A percentile compares a stretch with the other conserved stretches of the same genome.
phyloP scores from a whole-genome alignment of 2,113 vertebrate genomes.

The Lepidothrix coronata region DNA sequence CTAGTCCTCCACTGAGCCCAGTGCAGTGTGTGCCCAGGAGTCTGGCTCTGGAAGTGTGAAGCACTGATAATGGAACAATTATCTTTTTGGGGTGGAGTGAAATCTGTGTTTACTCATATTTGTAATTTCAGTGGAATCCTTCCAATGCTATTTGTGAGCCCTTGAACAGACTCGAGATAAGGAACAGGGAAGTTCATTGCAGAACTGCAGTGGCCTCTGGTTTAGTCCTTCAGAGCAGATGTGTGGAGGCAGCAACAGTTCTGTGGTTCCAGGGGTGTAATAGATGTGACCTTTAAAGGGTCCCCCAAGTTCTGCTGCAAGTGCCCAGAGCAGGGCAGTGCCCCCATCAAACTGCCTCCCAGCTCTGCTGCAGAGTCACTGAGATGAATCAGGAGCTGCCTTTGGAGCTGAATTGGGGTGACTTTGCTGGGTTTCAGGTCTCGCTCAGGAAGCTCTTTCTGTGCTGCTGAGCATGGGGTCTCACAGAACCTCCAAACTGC shows the following conservation, averaged over 20 bases:
- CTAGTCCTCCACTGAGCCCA: background rate
- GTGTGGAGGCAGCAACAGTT: background rate
- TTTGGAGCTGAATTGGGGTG: background rate
- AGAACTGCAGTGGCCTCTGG: background rate
- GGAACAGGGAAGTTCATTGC: background rate
- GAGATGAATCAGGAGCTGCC: background rate
- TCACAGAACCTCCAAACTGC: background rate
- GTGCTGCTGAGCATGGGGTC: background rate
- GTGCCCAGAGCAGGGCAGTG: background rate
- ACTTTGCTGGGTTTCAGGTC: background rate
- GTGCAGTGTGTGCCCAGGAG: background rate
- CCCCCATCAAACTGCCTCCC: background rate
- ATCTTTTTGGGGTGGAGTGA: background rate
- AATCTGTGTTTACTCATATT: conserved; percentile 33
- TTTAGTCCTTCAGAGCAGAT: background rate
- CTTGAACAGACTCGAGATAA: background rate
- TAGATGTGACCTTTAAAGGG: background rate
- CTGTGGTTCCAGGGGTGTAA: background rate
- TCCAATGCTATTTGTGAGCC: conserved; percentile 5
- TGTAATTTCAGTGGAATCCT: conserved; percentile 23
- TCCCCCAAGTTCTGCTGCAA: background rate
- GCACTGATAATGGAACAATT: background rate
- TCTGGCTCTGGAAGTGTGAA: background rate
- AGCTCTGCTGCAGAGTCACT: background rate
- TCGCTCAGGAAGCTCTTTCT: background rate